phyloP scores from a whole-genome alignment of 2,888 invertebrate species.

The Macaria liturata region DNA sequence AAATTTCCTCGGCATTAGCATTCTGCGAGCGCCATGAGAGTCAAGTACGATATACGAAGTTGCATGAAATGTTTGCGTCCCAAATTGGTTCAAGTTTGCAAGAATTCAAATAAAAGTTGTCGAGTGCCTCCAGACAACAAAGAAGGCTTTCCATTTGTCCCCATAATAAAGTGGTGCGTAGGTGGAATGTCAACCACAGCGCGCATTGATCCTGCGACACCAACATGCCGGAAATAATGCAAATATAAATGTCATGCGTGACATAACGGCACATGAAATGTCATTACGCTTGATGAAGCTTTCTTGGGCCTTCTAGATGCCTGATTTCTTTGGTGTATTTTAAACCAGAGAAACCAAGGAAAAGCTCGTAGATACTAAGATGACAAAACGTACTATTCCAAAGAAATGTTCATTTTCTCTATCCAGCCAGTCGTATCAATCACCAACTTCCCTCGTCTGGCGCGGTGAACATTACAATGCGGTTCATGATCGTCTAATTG shows the following conservation, averaged over 20 bases:
- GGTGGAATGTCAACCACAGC: slow-evolving; percentile 5
- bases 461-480: too few relatives aligned
- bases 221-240: not conserved
- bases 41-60: not conserved
- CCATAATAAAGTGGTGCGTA: slow-evolving; percentile 18
- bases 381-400: too few relatives aligned
- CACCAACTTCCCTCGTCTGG: too few relatives aligned
- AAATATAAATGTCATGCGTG: not conserved
- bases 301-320: too few relatives aligned
- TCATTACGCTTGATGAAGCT: too few relatives aligned
- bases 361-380: too few relatives aligned
- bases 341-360: too few relatives aligned
- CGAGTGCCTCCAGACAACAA: slow-evolving; percentile 1
- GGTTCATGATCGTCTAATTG: too few relatives aligned
- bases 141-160: slow-evolving; percentile 14
- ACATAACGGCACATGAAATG: too few relatives aligned
- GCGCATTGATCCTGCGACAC: slow-evolving; percentile 7
- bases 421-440: too few relatives aligned
- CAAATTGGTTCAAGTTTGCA: not conserved
- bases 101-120: not conserved
- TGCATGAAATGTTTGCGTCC: not conserved
- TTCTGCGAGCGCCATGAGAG: not conserved
- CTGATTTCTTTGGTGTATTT: too few relatives aligned
- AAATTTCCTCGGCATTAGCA: not conserved
- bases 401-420: too few relatives aligned